Evolutionary conservation across 30 jellyfish, hydroid and myxozoan species (phyloP).

Genomic region (Cassiopea xamachana): DNA sequence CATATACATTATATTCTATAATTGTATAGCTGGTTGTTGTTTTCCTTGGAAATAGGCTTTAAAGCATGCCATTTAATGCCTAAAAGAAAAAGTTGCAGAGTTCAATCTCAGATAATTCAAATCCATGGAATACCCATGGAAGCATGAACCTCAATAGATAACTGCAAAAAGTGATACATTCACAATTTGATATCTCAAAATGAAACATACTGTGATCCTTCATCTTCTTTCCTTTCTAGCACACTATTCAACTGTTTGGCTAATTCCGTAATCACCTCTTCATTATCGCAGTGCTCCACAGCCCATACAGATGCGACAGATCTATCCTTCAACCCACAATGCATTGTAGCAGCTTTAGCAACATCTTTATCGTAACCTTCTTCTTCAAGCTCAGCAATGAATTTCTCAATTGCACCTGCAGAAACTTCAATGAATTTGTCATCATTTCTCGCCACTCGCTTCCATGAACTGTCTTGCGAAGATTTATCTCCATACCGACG

Average conservation of each 20-base stretch:
- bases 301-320: constrained; percentile 64
- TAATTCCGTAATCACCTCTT: constrained; percentile 25
- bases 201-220: background rate
- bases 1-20: too few species aligned
- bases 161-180: background rate
- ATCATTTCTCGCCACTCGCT: constrained; percentile 2
- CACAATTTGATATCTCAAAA: background rate
- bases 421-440: constrained; percentile 48
- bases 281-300: constrained; percentile 1
- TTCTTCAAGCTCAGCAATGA: constrained; percentile 33
- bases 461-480: constrained; percentile 5
- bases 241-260: constrained; percentile 44
- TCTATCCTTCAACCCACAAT: constrained; percentile 25
- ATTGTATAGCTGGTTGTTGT: too few species aligned
- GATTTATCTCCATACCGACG: constrained; percentile 27
- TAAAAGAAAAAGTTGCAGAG: too few species aligned
- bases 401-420: background rate
- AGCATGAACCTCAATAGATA: too few species aligned
- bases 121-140: too few species aligned
- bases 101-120: too few species aligned
- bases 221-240: constrained; percentile 36
- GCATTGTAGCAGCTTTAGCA: constrained; percentile 72
- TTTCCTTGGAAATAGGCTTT: too few species aligned
- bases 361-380: constrained; percentile 60
- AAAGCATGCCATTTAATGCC: too few species aligned